Evolutionary conservation across 2,888 invertebrate genomes (phyloP), one percentile per base, ranked within the genome.

Genomic region (Linyphia triangularis): DNA sequence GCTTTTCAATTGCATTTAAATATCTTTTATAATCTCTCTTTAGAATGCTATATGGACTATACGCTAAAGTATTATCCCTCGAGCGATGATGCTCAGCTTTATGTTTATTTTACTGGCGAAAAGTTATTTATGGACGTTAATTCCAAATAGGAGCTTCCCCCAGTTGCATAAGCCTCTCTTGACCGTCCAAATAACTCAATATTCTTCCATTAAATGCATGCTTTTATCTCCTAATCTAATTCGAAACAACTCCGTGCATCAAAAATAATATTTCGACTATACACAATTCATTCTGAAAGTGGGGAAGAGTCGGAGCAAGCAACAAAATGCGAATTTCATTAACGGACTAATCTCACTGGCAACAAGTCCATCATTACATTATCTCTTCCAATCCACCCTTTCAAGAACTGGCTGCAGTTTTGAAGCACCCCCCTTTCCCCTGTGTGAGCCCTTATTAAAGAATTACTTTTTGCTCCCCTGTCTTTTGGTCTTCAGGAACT

Each of bases 401-500:
- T 22, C n/a, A n/a, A n/a, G n/a, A n/a, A n/a, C n/a, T n/a, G n/a
- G n/a, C n/a, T n/a, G 9, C 40, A 40, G 16, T 16, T 40, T 16
- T 16, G n/a, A 26, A 37, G 26, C 70, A 30, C 40, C n/a, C 24
- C 59, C 51, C 13, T n/a, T 28, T 9, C 59, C 59, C 13, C 24
- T 19, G 72, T 43, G 37, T 10, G 19, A 16, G 22, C 30, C 43
- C 70, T 70, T 69, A 70, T 70, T 77, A 81, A 85, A 86, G 85
- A 86, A 86, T 86, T 86, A 81, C 75, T 86, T 86, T 86, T 81
- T 86, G 75, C 57, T 61, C 61, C 30, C 57, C 40, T 22, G 19
- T 16, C 57, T 70, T 26, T 57, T 67, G n/a, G n/a, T n/a, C n/a
- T n/a, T n/a, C n/a, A n/a, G n/a, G n/a, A n/a, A n/a, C 67, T 22